These are phyloP conservation scores for Hyppa rectilinea DNA, from an alignment of 2,888 invertebrate genomes.

Conservation along the genomic window DNA sequence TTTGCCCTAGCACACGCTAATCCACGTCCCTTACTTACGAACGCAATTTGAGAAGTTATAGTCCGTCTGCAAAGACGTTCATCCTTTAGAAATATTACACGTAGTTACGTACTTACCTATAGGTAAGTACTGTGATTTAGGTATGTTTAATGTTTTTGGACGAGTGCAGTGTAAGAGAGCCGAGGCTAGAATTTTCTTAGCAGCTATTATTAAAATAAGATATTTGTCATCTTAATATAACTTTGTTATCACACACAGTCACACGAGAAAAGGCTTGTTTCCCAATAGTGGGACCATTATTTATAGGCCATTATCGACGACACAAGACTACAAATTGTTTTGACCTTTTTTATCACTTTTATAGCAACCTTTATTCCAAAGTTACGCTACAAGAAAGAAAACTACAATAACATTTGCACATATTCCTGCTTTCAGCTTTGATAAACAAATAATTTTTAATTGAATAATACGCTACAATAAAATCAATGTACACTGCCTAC, in stretches of 20 bases:
- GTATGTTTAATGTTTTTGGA: constrained; percentile 39
- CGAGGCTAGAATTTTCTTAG: constrained; percentile 8
- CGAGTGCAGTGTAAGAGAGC: constrained; percentile 9
- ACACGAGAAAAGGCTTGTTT: too few species aligned
- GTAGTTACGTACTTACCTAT: constrained; percentile 49
- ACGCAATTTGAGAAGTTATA: constrained; percentile 90
- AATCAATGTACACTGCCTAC: constrained; percentile 23
- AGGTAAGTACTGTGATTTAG: constrained; percentile 55
- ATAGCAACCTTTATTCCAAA: neutral
- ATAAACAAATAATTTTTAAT: constrained; percentile 11
- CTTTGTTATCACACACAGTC: neutral
- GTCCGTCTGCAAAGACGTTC: constrained; percentile 74
- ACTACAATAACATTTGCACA: neutral
- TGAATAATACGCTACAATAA: constrained; percentile 40
- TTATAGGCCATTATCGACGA: too few species aligned
- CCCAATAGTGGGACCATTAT: too few species aligned
- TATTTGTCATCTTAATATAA: neutral
- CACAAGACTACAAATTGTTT: neutral
- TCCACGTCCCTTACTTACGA: constrained; percentile 89
- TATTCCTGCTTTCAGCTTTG: neutral
- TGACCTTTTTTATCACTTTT: constrained; percentile 1
- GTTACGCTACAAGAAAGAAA: neutral
- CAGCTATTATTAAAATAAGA: constrained; percentile 7
- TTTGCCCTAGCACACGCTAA: constrained; percentile 90
- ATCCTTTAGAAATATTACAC: constrained; percentile 71